phyloP scores from a whole-genome alignment of 2,113 vertebrate genomes.

The Deroptyus accipitrinus region DNA sequence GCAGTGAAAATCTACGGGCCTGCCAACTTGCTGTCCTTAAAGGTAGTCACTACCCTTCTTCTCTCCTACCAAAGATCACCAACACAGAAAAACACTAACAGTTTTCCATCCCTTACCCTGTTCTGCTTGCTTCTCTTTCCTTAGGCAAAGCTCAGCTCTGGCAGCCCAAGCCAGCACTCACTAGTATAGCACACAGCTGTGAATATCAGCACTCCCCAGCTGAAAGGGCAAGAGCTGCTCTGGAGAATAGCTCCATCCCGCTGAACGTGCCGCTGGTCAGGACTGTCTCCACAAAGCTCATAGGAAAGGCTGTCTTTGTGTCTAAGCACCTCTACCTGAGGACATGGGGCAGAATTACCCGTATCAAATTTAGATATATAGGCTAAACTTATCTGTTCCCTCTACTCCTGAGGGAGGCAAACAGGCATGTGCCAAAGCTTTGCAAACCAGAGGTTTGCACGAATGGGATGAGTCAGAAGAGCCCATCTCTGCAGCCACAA shows the following conservation, averaged over 20 bases:
- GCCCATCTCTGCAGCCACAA: not conserved
- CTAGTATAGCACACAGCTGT: not conserved
- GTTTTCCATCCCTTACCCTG: accelerated
- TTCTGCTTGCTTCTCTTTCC: not conserved
- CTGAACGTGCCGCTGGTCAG: not conserved
- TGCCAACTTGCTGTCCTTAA: not conserved
- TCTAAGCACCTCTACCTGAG: accelerated
- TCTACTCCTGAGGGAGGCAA: not conserved
- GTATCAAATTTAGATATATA: not conserved
- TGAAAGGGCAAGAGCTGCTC: not conserved
- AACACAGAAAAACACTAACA: not conserved
- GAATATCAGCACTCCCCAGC: not conserved
- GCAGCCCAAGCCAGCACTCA: not conserved
- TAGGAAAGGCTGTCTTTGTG: not conserved
- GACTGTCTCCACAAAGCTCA: not conserved
- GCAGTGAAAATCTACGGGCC: not conserved
- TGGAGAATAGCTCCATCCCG: not conserved
- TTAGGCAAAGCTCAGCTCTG: not conserved
- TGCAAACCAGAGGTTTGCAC: not conserved
- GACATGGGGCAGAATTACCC: not conserved
- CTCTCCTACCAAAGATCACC: not conserved
- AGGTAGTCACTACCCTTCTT: not conserved
- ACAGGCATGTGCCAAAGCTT: not conserved
- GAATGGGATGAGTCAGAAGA: not conserved
- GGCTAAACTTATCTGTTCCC: not conserved